Base-by-base conservation (phyloP, 1,140 invertebrate genomes). In the Sipha flava region DNA sequence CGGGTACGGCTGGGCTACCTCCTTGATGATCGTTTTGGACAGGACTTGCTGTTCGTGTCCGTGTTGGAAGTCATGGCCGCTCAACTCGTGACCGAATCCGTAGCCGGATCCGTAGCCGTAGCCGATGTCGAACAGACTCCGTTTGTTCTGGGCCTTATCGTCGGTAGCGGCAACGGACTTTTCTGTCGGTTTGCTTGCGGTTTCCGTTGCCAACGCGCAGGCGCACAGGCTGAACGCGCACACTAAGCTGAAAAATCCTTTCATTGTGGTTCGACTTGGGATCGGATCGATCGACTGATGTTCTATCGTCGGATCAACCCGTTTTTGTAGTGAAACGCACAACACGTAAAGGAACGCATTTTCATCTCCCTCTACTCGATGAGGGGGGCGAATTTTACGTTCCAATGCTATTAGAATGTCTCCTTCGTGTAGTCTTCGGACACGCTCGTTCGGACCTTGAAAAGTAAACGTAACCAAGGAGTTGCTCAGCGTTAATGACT, bases 21-120 rank as follows among this genome's bases (percentile, higher is more conserved):
- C 81, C 37, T 82, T 82, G 75, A 80, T 79, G 77, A 82, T 77
- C 40, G 82, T 82, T 31, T 82, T 66, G n/a, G 80, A 80, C 43
- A 82, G 81, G 0, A 83, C 80, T 29, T 83, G 81, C 1, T 73
- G 87, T 49, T 83, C 83, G 9, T 83, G 81, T 14, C 47, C 29
- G 45, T 18, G 34, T 5, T 37, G 21, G 21, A n/a, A 59, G 64
- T 52, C 43, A 40, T n/a, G 37, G 16, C 70, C 49, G 90, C 88
- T 70, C 90, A 88, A 12, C 90, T 89, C 82, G 88, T 87, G 64
- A 91, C 90, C 45, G 18, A 79, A 79, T 31, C 40, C 64, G 34
- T 29, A 34, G 57, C 66, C 43, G 45, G 54, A 45, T 0, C 70
- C 54, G 40, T 57, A 79, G 40, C 75, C 66, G 75, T 89, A 89